These are phyloP conservation scores for Anguilla marmorata DNA, from an alignment of 2,797 vertebrate species.

Conservation along the genomic window DNA sequence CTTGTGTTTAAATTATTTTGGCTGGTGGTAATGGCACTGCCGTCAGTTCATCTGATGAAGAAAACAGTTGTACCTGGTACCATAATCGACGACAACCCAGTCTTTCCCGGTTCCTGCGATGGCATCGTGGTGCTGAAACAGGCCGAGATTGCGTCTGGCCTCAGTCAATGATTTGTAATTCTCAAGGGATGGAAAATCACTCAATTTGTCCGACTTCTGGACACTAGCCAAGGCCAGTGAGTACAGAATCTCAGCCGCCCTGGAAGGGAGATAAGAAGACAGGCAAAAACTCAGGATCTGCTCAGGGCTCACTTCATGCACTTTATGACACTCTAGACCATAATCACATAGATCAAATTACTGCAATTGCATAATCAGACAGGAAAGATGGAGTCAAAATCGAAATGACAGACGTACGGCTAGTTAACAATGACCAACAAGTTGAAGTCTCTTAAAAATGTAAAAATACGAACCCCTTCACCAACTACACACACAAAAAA, in stretches of 20 bases:
- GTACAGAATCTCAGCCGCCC: conserved; percentile 87
- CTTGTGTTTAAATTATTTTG: background rate
- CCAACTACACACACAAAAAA: background rate
- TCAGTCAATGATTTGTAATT: conserved; percentile 74
- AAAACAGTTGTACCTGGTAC: conserved; percentile 74
- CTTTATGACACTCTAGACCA: too few species aligned
- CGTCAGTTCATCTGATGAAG: background rate
- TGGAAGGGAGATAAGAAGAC: conserved; percentile 49
- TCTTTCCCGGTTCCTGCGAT: conserved; percentile 87
- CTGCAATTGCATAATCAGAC: background rate
- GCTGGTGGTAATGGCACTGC: background rate
- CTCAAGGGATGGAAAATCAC: conserved; percentile 70
- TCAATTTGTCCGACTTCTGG: conserved; percentile 63
- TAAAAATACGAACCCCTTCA: background rate
- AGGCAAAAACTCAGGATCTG: background rate
- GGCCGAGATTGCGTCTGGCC: conserved; percentile 80
- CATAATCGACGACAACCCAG: conserved; percentile 88
- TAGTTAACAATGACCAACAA: background rate
- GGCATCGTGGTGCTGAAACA: conserved; percentile 94
- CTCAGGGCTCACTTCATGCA: background rate
- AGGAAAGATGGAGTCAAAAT: background rate
- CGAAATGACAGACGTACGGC: background rate
- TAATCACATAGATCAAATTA: background rate
- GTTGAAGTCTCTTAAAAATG: background rate
- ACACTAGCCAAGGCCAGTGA: conserved; percentile 78